Conservation (phyloP, 2,113 vertebrate species). For the Pseudolaguvia tuberculata region DNA sequence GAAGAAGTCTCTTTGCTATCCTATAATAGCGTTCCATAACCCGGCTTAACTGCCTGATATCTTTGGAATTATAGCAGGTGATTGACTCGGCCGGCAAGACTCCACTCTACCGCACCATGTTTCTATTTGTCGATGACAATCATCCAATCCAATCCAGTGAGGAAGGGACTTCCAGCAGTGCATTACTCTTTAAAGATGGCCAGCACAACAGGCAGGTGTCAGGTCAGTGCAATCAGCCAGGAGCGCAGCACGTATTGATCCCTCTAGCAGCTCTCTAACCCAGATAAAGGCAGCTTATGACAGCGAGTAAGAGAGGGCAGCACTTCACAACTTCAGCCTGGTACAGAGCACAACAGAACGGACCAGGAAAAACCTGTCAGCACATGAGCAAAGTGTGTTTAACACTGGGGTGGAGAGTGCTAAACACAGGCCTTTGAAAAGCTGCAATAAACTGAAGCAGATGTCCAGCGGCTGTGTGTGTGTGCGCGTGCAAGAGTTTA, state of each 20-base stretch:
- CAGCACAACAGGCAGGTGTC: conserved; percentile 47
- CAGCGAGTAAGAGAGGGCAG: conserved; percentile 32
- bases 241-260: conserved; percentile 44
- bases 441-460: conserved; percentile 46
- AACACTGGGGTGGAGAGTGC: conserved; percentile 29
- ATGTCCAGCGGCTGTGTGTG: conserved; percentile 30
- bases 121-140: conserved; percentile 39
- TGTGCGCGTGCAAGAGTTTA: background rate
- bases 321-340: conserved; percentile 13
- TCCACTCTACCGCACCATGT: conserved; percentile 18
- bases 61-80: conserved; percentile 24
- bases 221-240: conserved; percentile 46
- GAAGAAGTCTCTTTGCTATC: conserved; percentile 15
- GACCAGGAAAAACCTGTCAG: conserved; percentile 26
- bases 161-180: conserved; percentile 39
- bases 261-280: conserved; percentile 20
- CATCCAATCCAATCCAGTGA: conserved; percentile 34
- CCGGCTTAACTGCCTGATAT: conserved; percentile 23
- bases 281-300: conserved; percentile 45
- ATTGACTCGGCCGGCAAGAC: conserved; percentile 28
- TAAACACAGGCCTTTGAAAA: conserved; percentile 45
- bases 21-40: conserved; percentile 15
- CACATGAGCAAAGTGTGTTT: conserved; percentile 19
- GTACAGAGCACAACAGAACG: conserved; percentile 9
- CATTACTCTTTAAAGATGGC: conserved; percentile 45